phyloP scores from a whole-genome alignment of 2,113 vertebrate species.

The Gavia stellata region DNA sequence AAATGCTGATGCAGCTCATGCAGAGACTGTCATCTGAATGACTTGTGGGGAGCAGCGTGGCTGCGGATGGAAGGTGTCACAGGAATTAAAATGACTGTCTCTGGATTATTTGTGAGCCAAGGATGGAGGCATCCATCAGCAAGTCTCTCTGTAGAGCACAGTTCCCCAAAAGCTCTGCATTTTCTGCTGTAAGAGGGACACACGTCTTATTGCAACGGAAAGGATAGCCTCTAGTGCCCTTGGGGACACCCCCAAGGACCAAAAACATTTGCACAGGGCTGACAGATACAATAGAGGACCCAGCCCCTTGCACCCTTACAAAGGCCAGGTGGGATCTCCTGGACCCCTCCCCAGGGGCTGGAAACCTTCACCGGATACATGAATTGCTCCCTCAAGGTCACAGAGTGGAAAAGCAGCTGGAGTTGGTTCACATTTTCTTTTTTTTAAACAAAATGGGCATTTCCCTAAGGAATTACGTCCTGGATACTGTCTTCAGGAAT shows the following conservation, averaged over 20 bases:
- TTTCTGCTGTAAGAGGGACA: background rate
- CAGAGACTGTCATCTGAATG: background rate
- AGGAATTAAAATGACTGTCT: background rate
- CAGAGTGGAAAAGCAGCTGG: background rate
- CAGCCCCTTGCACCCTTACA: background rate
- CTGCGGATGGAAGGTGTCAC: background rate
- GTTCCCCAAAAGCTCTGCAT: background rate
- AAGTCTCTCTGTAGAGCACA: background rate
- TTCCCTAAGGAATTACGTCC: background rate
- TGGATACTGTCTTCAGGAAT: background rate
- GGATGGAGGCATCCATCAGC: background rate
- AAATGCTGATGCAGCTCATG: background rate
- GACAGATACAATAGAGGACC: background rate
- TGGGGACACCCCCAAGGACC: background rate
- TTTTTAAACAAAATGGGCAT: background rate
- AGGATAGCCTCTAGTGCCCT: background rate
- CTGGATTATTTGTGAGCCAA: background rate
- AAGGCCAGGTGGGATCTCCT: background rate
- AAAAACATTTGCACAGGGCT: background rate
- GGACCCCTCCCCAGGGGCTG: background rate
- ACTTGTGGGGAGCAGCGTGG: background rate
- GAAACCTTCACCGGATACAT: background rate
- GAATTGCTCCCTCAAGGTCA: background rate
- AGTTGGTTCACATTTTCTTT: background rate
- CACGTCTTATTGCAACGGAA: rapidly evolving